Conservation (phyloP, 2,888 invertebrate genomes). For the Perizoma affinitatum region DNA sequence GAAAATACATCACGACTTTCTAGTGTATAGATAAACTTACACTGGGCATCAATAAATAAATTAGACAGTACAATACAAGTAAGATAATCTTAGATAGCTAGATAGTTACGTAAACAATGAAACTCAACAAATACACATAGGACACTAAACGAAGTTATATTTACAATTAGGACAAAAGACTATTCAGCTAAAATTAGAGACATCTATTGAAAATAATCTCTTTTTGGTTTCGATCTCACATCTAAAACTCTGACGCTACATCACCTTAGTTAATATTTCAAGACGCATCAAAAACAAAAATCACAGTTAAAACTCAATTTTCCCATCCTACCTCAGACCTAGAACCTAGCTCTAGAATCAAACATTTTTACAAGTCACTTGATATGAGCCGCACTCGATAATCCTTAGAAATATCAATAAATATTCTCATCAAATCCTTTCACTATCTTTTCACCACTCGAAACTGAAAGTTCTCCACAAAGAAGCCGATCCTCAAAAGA, state of each 20-base stretch:
- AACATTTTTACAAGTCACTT: slow-evolving; percentile 75
- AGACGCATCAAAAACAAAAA: slow-evolving; percentile 71
- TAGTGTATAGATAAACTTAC: slow-evolving; percentile 66
- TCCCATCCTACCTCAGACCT: slow-evolving; percentile 49
- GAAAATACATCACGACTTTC: slow-evolving; percentile 64
- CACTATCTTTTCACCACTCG: slow-evolving; percentile 65
- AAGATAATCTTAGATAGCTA: slow-evolving; percentile 43
- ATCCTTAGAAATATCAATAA: slow-evolving; percentile 71
- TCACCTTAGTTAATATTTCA: slow-evolving; percentile 60
- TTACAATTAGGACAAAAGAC: slow-evolving; percentile 44
- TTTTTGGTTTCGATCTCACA: slow-evolving; percentile 82
- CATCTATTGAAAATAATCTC: slow-evolving; percentile 75
- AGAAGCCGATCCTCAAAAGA: slow-evolving; percentile 61
- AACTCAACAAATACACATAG: slow-evolving; percentile 67
- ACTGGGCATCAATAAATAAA: slow-evolving; percentile 73
- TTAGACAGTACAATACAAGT: slow-evolving; percentile 59
- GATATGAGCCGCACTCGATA: slow-evolving; percentile 69
- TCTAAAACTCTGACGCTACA: slow-evolving; percentile 60
- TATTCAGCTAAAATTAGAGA: slow-evolving; percentile 65
- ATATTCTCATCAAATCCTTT: slow-evolving; percentile 57
- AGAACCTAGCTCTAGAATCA: slow-evolving; percentile 46
- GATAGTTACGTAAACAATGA: slow-evolving; percentile 53
- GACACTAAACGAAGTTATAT: slow-evolving; percentile 48
- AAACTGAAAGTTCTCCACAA: slow-evolving; percentile 34
- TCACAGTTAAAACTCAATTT: slow-evolving; percentile 76